phyloP scores from a whole-genome alignment of 2,888 invertebrate species.

The Camptogramma bilineatum region DNA sequence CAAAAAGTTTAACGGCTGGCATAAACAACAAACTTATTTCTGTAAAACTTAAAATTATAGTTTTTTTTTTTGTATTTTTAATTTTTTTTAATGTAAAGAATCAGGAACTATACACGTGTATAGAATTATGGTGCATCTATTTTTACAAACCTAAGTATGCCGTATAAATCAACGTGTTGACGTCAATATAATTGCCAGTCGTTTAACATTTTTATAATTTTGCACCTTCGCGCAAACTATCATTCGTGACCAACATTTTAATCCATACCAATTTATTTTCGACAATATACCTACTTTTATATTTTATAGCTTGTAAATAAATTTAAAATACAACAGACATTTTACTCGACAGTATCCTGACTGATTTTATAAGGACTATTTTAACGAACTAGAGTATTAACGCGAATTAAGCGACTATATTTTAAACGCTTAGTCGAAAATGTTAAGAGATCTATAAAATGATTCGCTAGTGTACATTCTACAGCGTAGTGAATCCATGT shows the following conservation, averaged over 20 bases:
- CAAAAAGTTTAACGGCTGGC: constrained; percentile 25
- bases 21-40: constrained; percentile 2
- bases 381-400: constrained; percentile 51
- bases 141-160: background rate
- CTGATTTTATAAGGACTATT: constrained; percentile 43
- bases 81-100: constrained; percentile 16
- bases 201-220: constrained; percentile 25
- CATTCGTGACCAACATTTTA: constrained; percentile 30
- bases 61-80: constrained; percentile 27
- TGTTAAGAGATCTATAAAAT: constrained; percentile 70
- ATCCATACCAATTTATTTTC: constrained; percentile 35
- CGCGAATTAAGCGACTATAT: constrained; percentile 60
- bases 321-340: constrained; percentile 41
- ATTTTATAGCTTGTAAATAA: constrained; percentile 35
- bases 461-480: constrained; percentile 61
- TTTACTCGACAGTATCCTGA: constrained; percentile 37
- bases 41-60: constrained; percentile 16
- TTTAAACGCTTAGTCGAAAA: constrained; percentile 53
- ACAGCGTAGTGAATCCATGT: constrained; percentile 56
- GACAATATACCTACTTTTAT: constrained; percentile 31
- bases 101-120: constrained; percentile 6
- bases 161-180: background rate
- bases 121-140: constrained; percentile 7
- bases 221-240: constrained; percentile 29
- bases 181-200: constrained; percentile 22